Evolutionary conservation across 2,888 invertebrate species (phyloP), one percentile per base, ranked within the genome.

Genomic region (Lepidochrysops patricia): DNA sequence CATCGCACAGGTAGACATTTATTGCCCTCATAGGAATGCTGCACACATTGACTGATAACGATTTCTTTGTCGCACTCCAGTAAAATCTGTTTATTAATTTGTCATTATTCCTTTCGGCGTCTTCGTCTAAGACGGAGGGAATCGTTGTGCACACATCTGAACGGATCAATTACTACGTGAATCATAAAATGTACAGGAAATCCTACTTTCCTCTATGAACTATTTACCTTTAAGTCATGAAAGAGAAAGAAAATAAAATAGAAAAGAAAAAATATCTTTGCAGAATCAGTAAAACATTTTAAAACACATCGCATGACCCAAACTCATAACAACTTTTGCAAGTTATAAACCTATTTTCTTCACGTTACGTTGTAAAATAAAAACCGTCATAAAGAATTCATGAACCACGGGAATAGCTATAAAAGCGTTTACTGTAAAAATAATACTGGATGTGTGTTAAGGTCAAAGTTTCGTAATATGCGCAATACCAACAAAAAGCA

Each of bases 1-100:
- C 79, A 78, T 77, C 73, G 78, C 73, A 80, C 87, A 87, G 88
- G 88, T 88, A 88, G 81, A 80, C 79, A 82, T 84, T 85, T 84
- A 84, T 74, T 79, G 71, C 74, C 26, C 27, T 50, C 50, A 26
- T 50, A 25, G 50, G 50, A 50, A 50, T 50, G 13, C 27, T 27
- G 27, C 26, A 52, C 25, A 52, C 27, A 52, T 26, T 52, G 27
- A 26, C 52, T 23, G 43, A 43, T 43, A 43, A 43, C 43, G 43
- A 43, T 43, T 43, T 9, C 23, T 43, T 43, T 43, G 43, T 43
- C 43, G 43, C 43, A 43, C 43, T 43, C 43, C 43, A 4, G 43
- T 19, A 15, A 43, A 43, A 43, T 19, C 19, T 23, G 9, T 43
- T 43, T 43, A 43, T 43, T 43, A 43, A 19, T 43, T 43, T 43